Percentiles rank a stretch among this genome's conserved stretches.
phyloP scores from a whole-genome alignment of 2,113 vertebrate species.

The Neolamprologus caudopunctatus region DNA sequence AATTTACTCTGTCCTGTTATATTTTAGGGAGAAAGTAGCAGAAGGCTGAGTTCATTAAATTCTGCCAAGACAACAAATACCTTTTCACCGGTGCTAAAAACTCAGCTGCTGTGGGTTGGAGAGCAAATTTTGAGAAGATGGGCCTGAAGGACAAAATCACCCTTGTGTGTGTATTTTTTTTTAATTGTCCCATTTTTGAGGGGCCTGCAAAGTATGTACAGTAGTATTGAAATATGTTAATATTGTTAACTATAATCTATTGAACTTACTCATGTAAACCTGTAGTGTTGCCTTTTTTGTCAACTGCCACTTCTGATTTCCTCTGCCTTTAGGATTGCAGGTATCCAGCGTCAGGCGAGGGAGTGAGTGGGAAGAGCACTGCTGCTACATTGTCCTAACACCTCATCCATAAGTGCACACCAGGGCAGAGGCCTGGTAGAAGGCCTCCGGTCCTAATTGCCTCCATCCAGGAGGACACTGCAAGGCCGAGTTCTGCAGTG shows the following conservation, averaged over 20 bases:
- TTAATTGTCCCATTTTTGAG: neutral
- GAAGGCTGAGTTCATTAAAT: neutral
- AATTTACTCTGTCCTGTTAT: neutral
- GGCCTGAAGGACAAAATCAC: rapidly evolving
- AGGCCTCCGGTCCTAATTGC: neutral
- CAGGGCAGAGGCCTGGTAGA: neutral
- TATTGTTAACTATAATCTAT: neutral
- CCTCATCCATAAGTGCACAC: neutral
- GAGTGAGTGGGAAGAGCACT: neutral
- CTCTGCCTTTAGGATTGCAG: neutral
- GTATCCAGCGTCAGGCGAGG: rapidly evolving
- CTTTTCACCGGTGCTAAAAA: neutral
- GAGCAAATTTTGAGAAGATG: neutral
- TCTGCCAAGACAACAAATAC: rapidly evolving
- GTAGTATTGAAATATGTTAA: neutral
- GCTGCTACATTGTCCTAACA: neutral
- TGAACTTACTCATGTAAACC: neutral
- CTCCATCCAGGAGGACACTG: neutral
- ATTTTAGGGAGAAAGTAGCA: neutral
- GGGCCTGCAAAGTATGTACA: neutral
- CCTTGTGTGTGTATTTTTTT: neutral
- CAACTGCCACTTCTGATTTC: neutral
- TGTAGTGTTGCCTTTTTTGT: neutral
- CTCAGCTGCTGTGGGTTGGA: neutral
- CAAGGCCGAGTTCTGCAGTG: rapidly evolving